Evolutionary conservation across 2,797 vertebrate species (phyloP).

Genomic region (Argyrosomus regius): DNA sequence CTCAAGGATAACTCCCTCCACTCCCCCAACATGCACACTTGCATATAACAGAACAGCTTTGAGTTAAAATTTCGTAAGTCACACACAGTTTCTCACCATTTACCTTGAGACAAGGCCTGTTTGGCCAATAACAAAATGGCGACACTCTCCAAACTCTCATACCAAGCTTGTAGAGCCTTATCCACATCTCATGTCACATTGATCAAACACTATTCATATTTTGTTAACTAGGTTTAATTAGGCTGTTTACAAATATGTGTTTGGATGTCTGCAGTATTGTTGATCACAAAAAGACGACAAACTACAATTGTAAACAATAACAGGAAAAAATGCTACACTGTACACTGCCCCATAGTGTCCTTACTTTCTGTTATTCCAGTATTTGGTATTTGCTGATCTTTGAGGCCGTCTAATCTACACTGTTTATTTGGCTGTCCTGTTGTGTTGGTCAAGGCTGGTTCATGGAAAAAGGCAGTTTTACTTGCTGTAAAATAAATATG

Average conservation of each 20-base stretch:
- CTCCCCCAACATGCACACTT: not conserved
- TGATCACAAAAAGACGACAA: not conserved
- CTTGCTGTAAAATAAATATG: not conserved
- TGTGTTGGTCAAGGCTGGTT: not conserved
- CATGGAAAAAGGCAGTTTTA: not conserved
- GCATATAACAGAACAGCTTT: constrained; percentile 4
- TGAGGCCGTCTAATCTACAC: not conserved
- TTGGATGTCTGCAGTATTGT: not conserved
- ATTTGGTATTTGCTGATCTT: constrained; percentile 2
- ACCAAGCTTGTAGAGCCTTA: not conserved
- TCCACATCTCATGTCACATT: constrained; percentile 1
- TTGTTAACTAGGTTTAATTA: not conserved
- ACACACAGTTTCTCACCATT: constrained; percentile 16
- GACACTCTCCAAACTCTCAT: not conserved
- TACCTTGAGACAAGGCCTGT: not conserved
- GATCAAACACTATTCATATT: not conserved
- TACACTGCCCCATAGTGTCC: not conserved
- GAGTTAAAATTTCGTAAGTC: constrained; percentile 3
- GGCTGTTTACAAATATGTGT: not conserved
- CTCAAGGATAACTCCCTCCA: constrained; percentile 13
- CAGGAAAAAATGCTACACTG: not conserved
- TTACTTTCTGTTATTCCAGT: not conserved
- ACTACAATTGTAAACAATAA: not conserved
- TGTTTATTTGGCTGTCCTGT: constrained; percentile 8
- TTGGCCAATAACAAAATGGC: not conserved